Conservation (phyloP, 2,888 invertebrate genomes). For the Agrochola macilenta region DNA sequence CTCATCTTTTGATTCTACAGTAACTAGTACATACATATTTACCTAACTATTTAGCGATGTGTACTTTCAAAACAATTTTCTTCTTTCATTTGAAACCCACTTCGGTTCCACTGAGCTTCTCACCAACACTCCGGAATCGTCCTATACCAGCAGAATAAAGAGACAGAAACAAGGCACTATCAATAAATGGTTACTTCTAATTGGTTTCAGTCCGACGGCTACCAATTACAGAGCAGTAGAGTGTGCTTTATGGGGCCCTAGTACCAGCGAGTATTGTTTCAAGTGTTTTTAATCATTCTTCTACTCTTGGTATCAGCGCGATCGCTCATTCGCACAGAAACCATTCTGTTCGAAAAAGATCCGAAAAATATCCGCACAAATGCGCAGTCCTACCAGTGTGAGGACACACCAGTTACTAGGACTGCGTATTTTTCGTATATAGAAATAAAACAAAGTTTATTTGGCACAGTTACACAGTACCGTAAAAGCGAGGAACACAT, state of each 20-base stretch:
- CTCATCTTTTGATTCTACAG: background rate
- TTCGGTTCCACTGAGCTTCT: slow-evolving; percentile 2
- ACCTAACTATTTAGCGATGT: background rate
- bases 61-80: background rate
- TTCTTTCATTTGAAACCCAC: background rate
- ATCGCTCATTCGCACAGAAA: background rate
- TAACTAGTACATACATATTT: too few species aligned
- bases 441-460: too few species aligned
- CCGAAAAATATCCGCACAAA: too few species aligned
- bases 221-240: slow-evolving; percentile 66
- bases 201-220: slow-evolving; percentile 68
- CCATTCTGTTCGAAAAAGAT: background rate
- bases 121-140: background rate
- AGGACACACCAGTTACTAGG: too few species aligned
- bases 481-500: background rate
- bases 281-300: background rate
- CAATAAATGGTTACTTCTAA: slow-evolving; percentile 66
- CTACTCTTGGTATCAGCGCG: background rate
- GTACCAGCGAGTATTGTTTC: slow-evolving; percentile 21
- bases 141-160: slow-evolving; percentile 34
- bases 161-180: slow-evolving; percentile 43
- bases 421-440: too few species aligned
- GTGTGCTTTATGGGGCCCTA: slow-evolving; percentile 43
- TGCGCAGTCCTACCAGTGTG: too few species aligned
- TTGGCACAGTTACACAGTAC: background rate